These are phyloP conservation scores for Frankliniella fusca DNA, from an alignment of 2,888 invertebrate species.

Conservation along the genomic window DNA sequence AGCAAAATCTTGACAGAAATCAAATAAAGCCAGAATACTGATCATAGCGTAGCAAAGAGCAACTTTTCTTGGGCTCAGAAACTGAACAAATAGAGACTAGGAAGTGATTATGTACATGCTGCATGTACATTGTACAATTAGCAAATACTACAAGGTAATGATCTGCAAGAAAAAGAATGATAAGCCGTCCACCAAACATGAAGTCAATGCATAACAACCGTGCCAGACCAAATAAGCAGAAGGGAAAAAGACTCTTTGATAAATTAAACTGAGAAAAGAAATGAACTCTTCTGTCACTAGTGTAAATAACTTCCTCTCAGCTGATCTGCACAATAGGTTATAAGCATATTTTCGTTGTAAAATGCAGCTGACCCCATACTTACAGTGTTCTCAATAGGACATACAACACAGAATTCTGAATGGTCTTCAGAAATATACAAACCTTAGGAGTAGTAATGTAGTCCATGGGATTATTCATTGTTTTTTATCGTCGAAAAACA, in stretches of 20 bases:
- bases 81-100: not conserved
- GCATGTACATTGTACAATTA: not conserved
- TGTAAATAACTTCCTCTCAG: not conserved
- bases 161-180: not conserved
- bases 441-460: not conserved
- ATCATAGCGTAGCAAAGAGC: not conserved
- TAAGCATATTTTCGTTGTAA: not conserved
- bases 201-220: not conserved
- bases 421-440: not conserved
- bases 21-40: not conserved
- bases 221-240: not conserved
- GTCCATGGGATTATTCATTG: not conserved
- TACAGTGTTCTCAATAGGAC: no score
- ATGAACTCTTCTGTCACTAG: not conserved
- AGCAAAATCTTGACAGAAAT: not conserved
- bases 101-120: not conserved
- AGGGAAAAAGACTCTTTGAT: no score
- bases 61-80: not conserved
- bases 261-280: not conserved
- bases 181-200: not conserved
- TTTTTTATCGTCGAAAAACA: not conserved
- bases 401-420: not conserved
- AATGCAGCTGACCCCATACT: not conserved
- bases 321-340: not conserved
- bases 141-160: not conserved